phyloP scores from a whole-genome alignment of 2,113 vertebrate genomes.

The Zootoca vivipara region DNA sequence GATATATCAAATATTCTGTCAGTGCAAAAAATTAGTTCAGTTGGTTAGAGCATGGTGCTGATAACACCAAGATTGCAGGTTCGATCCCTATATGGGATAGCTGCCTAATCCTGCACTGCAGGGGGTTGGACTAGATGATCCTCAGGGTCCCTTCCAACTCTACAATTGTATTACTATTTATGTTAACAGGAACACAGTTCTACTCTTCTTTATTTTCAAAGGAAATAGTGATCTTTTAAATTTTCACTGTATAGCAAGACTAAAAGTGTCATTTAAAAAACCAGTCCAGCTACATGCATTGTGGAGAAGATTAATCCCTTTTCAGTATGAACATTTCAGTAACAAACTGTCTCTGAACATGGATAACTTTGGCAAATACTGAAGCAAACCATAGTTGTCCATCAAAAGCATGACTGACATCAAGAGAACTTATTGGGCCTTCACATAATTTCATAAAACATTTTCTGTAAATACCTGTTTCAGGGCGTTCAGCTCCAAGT shows the following conservation, averaged over 20 bases:
- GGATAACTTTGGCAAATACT: neutral
- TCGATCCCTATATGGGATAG: too few species aligned
- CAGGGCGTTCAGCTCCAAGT: slow-evolving; percentile 90
- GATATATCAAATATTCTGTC: neutral
- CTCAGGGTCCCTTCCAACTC: too few species aligned
- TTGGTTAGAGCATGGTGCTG: too few species aligned
- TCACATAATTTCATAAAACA: neutral
- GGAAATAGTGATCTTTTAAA: neutral
- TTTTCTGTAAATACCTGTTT: slow-evolving; percentile 81
- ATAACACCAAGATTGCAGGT: too few species aligned
- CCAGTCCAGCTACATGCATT: neutral
- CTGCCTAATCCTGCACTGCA: too few species aligned
- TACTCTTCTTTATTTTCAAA: neutral
- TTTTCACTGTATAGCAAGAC: neutral
- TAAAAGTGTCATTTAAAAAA: slow-evolving; percentile 5
- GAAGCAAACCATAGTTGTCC: neutral
- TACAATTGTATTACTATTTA: neutral
- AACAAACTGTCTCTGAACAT: neutral
- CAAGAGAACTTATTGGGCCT: too few species aligned
- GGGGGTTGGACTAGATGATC: too few species aligned
- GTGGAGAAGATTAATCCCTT: neutral
- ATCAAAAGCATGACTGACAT: neutral
- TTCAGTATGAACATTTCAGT: neutral
- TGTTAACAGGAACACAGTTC: neutral
- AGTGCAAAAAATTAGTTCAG: neutral